These are phyloP conservation scores for Notospermus geniculatus DNA, from an alignment of 1,140 invertebrate species.

Conservation along the genomic window DNA sequence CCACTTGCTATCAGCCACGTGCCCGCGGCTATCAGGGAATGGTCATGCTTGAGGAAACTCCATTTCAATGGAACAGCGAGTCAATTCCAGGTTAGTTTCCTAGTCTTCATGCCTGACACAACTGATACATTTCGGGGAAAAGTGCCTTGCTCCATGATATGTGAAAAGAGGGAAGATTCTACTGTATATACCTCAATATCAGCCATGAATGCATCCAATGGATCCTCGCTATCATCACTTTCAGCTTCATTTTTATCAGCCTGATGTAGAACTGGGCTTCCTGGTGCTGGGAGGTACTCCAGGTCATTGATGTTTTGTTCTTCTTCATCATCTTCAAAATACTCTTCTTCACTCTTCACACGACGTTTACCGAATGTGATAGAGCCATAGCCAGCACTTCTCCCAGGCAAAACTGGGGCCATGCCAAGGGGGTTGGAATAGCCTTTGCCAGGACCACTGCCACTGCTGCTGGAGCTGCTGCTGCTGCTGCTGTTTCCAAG, in stretches of 20 bases:
- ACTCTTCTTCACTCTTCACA: conserved; percentile 85
- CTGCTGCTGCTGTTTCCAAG: conserved; percentile 14
- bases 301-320: conserved; percentile 34
- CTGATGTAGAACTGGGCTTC: conserved; percentile 68
- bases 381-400: neutral
- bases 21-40: too few species aligned
- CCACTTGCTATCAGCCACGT: too few species aligned
- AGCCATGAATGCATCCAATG: conserved; percentile 97
- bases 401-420: neutral
- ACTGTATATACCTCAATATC: conserved; percentile 69
- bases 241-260: conserved; percentile 39
- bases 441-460: conserved; percentile 1
- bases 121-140: too few species aligned
- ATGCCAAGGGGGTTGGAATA: neutral
- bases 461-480: conserved; percentile 7
- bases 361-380: conserved; percentile 64
- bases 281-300: conserved; percentile 80
- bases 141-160: too few species aligned
- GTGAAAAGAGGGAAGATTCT: neutral
- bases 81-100: too few species aligned
- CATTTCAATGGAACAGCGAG: too few species aligned
- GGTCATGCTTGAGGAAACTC: too few species aligned
- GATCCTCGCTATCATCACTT: conserved; percentile 92
- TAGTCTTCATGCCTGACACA: too few species aligned
- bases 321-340: conserved; percentile 73